Evolutionary conservation across 2,113 vertebrate genomes (phyloP).

Genomic region (Ageneiosus marmoratus): DNA sequence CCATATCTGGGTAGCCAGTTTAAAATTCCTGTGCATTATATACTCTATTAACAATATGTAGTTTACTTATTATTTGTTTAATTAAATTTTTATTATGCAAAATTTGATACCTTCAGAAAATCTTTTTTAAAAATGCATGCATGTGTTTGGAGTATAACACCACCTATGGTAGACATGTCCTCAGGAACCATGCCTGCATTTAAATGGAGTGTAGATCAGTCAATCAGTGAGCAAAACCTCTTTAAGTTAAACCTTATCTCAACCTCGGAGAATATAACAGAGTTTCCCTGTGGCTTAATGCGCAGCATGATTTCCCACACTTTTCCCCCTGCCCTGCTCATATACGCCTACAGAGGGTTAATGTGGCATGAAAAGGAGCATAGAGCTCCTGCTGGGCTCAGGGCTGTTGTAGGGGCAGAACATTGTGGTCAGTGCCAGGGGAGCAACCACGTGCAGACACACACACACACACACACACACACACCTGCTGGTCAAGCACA

Average conservation of each 20-base stretch:
- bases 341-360: constrained; percentile 33
- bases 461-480: background rate
- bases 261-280: constrained; percentile 9
- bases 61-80: too few species aligned
- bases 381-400: constrained; percentile 30
- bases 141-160: background rate
- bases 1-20: background rate
- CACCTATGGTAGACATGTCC: background rate
- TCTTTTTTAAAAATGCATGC: background rate
- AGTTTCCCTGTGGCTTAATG: constrained; percentile 19
- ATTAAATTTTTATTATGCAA: background rate
- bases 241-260: background rate
- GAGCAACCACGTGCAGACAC: background rate
- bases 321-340: constrained; percentile 19
- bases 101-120: background rate
- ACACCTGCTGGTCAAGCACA: constrained; percentile 19
- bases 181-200: background rate
- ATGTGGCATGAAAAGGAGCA: constrained; percentile 42
- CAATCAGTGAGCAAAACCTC: background rate
- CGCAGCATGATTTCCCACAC: constrained; percentile 18
- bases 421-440: constrained; percentile 19
- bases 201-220: background rate
- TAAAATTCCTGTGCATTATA: background rate
- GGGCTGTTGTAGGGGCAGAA: constrained; percentile 15
- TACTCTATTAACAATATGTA: too few species aligned